These are phyloP conservation scores for Barbus barbus DNA, from an alignment of 2,113 vertebrate species.

Conservation along the genomic window DNA sequence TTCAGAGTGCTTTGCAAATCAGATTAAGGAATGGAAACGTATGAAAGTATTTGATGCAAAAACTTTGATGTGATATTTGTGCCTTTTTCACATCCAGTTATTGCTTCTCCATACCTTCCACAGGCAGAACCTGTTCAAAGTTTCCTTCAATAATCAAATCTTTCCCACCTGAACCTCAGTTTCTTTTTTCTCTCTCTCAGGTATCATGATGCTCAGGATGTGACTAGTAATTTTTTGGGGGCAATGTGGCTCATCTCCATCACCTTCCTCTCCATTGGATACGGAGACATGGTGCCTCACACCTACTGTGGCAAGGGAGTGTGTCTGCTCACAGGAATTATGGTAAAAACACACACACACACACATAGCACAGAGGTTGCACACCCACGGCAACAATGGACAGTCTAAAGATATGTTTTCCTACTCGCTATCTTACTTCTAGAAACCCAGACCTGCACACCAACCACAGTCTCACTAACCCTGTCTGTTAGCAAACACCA, in stretches of 20 bases:
- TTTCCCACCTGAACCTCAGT: not conserved
- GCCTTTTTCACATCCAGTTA: constrained; percentile 16
- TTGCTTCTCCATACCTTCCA: constrained; percentile 4
- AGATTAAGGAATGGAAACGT: not conserved
- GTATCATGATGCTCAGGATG: constrained; percentile 96
- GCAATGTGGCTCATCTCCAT: constrained; percentile 99
- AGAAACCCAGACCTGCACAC: too few relatives aligned
- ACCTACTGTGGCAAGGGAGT: constrained; percentile 98
- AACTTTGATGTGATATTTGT: not conserved
- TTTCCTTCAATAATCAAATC: not conserved
- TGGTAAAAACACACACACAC: constrained; percentile 75
- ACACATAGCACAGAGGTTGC: not conserved
- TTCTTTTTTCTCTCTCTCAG: constrained; percentile 65
- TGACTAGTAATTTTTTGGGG: constrained; percentile 97
- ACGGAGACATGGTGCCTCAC: constrained; percentile 98
- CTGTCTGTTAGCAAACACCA: constrained; percentile 1
- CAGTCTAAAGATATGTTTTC: constrained; percentile 35
- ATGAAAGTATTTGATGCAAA: not conserved
- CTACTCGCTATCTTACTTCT: constrained; percentile 48
- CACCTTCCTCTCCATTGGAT: constrained; percentile 97
- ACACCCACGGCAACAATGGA: not conserved
- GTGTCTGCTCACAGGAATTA: constrained; percentile 96
- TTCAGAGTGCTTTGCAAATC: not conserved
- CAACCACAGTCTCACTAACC: constrained; percentile 1
- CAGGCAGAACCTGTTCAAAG: constrained; percentile 8